Percentiles rank a stretch among this genome's conserved stretches.
Evolutionary conservation across 2,888 invertebrate genomes (phyloP).

Genomic region (Pristionchus entomophagus): DNA sequence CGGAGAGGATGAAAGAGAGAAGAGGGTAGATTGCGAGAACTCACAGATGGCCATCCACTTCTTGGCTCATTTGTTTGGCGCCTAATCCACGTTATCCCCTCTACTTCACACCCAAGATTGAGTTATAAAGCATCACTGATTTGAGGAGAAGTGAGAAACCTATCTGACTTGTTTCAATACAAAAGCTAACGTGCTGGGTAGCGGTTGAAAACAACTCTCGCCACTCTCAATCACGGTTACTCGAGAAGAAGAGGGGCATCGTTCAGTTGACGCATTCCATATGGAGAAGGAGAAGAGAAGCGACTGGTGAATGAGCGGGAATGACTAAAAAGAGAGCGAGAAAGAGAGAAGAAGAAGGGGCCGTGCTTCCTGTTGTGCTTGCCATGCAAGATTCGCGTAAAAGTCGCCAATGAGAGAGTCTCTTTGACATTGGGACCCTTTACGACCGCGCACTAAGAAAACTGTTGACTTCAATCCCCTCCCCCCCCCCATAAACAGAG

Average conservation of each 20-base stretch:
- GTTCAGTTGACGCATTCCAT: neutral
- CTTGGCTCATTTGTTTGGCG: conserved; percentile 32
- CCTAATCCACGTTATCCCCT: neutral
- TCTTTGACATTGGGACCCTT: neutral
- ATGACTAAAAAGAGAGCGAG: conserved; percentile 2
- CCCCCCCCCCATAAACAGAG: neutral
- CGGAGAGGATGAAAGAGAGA: conserved; percentile 30
- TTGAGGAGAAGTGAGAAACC: neutral
- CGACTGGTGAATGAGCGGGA: conserved; percentile 15
- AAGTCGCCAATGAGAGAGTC: conserved; percentile 17
- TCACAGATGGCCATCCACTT: conserved; percentile 31
- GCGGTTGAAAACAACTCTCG: too few relatives aligned
- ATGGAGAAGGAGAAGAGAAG: neutral
- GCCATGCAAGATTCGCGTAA: conserved; percentile 46
- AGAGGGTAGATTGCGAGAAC: conserved; percentile 3
- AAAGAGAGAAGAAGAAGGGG: conserved; percentile 23
- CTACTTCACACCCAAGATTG: neutral
- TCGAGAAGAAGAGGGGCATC: neutral
- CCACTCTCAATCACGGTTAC: too few relatives aligned
- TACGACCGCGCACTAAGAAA: conserved; percentile 2
- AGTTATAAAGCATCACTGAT: conserved; percentile 5
- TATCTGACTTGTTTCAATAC: neutral
- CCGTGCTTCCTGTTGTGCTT: conserved; percentile 39
- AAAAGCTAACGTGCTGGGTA: too few relatives aligned
- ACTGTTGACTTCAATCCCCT: neutral